Base-by-base conservation (phyloP, 2,888 invertebrate genomes). In the Encarsia formosa region DNA sequence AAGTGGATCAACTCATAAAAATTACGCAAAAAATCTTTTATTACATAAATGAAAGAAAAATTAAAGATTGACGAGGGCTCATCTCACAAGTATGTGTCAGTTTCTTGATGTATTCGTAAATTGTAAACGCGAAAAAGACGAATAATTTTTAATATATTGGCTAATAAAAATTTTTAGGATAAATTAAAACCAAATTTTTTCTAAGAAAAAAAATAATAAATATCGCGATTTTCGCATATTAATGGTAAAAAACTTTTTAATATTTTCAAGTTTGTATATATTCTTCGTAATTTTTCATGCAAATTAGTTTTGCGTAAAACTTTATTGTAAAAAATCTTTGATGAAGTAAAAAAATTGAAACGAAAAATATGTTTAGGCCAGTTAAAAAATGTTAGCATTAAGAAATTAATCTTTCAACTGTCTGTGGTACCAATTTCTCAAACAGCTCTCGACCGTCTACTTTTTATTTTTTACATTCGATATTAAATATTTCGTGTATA, bases 11-110 rank as follows among this genome's bases (percentile, higher is more conserved):
- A 53, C 48, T 47, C 47, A 54, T 48, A 44, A 44, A 40, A 49
- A 53, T 42, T 50, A 43, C 42, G 48, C 40, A 31, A 26, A 50
- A 43, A 58, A 48, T 55, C 51, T 59, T 59, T 56, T 53, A 49
- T 54, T 59, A 59, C 23, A 55, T 49, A 51, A 50, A 38, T 26
- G 58, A 60, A 51, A 47, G 60, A 57, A 54, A 56, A 49, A 54
- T 60, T 52, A 40, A 47, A 56, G 60, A 61, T 65, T 48, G 56
- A 56, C 61, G 58, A 67, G 58, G 61, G 59, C 61, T 64, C 56
- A 54, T 64, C 60, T 65, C 62, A 63, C 65, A 60, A 59, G 59
- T 61, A 61, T 62, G 61, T 63, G 61, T 61, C 62, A 43, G 26
- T 44, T 47, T 52, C 53, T 56, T 54, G 49, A 52, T 61, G 52